A percentile compares a stretch with the other conserved stretches of the same genome.
Conservation (phyloP, 2,113 vertebrate genomes). For the Lepisosteus oculatus region DNA sequence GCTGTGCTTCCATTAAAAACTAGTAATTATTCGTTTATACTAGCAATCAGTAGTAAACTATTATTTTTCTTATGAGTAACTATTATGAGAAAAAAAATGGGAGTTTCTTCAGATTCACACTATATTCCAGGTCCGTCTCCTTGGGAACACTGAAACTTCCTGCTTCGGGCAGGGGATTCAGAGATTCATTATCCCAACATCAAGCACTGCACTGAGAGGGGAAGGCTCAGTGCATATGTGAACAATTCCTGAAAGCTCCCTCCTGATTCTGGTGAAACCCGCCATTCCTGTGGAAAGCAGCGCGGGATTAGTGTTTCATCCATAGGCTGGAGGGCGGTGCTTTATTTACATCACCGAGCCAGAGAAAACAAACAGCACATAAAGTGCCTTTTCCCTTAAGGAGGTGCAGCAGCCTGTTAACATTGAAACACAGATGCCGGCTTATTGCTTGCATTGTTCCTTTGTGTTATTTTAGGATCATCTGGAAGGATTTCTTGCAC, state of each 20-base stretch:
- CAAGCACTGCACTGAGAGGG: constrained; percentile 36
- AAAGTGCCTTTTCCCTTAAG: constrained; percentile 11
- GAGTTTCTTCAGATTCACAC: constrained; percentile 26
- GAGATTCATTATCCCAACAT: constrained; percentile 59
- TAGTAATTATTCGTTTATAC: too few species aligned
- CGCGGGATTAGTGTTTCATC: constrained; percentile 36
- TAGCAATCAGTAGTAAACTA: too few species aligned
- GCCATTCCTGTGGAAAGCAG: constrained; percentile 43
- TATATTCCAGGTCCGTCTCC: constrained; percentile 42
- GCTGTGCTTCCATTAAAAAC: too few species aligned
- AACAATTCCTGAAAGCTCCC: constrained; percentile 38
- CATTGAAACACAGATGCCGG: too few species aligned
- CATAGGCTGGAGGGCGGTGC: constrained; percentile 20
- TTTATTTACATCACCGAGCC: constrained; percentile 28
- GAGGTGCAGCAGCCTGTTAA: too few species aligned
- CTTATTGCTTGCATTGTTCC: too few species aligned
- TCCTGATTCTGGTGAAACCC: constrained; percentile 28
- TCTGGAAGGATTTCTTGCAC: too few species aligned
- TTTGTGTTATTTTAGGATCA: too few species aligned
- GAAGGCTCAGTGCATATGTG: constrained; percentile 40
- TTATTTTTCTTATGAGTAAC: too few species aligned
- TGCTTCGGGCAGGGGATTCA: constrained; percentile 45
- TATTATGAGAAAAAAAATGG: background rate
- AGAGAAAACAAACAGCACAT: constrained; percentile 40
- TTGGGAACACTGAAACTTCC: constrained; percentile 68